Evolutionary conservation across 1,140 invertebrate species (phyloP).

Genomic region (Caligus rogercresseyi): DNA sequence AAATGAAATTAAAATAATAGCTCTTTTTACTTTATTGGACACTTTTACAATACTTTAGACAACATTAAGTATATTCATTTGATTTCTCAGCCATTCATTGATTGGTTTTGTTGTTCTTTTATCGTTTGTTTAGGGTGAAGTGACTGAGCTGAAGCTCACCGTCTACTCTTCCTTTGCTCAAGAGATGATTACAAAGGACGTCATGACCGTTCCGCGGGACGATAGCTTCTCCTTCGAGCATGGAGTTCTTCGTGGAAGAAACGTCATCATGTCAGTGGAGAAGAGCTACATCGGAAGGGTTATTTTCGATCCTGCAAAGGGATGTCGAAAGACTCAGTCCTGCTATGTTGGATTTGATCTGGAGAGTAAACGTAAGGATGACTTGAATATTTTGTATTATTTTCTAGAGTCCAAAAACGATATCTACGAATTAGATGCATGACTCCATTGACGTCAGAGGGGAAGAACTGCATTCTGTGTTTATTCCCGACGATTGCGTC

Average conservation of each 20-base stretch:
- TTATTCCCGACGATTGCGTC: too few relatives aligned
- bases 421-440: too few relatives aligned
- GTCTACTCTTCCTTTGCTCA: constrained; percentile 53
- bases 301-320: constrained; percentile 46
- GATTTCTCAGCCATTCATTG: too few relatives aligned
- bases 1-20: too few relatives aligned
- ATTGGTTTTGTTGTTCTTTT: too few relatives aligned
- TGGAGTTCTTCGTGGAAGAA: constrained; percentile 13
- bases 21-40: too few relatives aligned
- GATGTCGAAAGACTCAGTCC: constrained; percentile 39
- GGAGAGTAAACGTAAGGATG: constrained; percentile 37
- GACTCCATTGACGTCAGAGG: too few relatives aligned
- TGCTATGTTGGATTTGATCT: constrained; percentile 53
- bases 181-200: constrained; percentile 42
- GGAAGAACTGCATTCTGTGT: too few relatives aligned
- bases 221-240: constrained; percentile 31
- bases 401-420: background rate
- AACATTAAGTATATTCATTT: too few relatives aligned
- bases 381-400: background rate
- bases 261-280: constrained; percentile 27
- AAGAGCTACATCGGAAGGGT: constrained; percentile 37
- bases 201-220: constrained; percentile 36
- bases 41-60: too few relatives aligned
- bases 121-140: too few relatives aligned
- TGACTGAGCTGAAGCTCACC: constrained; percentile 48